A percentile compares a stretch with the other conserved stretches of the same genome.
Evolutionary conservation across 2,888 invertebrate genomes (phyloP).

Genomic region (Ochropleura plecta): DNA sequence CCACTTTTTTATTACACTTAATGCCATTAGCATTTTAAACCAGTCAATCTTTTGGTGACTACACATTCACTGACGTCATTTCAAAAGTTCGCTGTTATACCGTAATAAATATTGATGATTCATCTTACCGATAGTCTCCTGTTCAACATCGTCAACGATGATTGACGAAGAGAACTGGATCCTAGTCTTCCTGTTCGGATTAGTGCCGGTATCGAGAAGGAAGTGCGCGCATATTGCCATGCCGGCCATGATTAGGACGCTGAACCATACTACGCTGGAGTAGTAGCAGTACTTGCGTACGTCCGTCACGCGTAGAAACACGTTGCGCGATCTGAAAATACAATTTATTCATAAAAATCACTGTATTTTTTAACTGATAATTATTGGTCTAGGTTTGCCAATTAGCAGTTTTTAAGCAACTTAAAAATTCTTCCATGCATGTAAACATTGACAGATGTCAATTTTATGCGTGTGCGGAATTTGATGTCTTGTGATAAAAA

Average conservation of each 20-base stretch:
- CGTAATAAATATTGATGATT: background rate
- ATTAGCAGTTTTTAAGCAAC: background rate
- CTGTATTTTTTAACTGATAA: background rate
- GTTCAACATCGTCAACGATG: conserved; percentile 90
- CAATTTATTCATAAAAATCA: conserved; percentile 7
- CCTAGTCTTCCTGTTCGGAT: conserved; percentile 86
- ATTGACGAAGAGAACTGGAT: conserved; percentile 85
- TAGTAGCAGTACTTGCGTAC: conserved; percentile 97
- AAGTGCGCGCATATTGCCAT: conserved; percentile 96
- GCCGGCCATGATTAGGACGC: conserved; percentile 93
- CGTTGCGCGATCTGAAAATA: conserved; percentile 94
- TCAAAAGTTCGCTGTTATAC: background rate
- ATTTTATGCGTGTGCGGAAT: background rate
- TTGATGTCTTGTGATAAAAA: background rate
- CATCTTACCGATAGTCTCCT: conserved; percentile 93
- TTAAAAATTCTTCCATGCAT: background rate
- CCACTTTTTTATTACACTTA: background rate
- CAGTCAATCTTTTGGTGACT: background rate
- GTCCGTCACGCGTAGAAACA: conserved; percentile 95
- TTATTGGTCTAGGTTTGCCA: background rate
- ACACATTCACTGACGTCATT: background rate
- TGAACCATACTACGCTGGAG: conserved; percentile 95
- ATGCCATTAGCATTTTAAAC: background rate
- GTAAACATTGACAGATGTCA: background rate
- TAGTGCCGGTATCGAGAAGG: conserved; percentile 92